Percentiles rank a stretch among this genome's conserved stretches.
These are phyloP conservation scores for Cartodere bifasciata DNA, from an alignment of 2,888 invertebrate species.

Conservation along the genomic window DNA sequence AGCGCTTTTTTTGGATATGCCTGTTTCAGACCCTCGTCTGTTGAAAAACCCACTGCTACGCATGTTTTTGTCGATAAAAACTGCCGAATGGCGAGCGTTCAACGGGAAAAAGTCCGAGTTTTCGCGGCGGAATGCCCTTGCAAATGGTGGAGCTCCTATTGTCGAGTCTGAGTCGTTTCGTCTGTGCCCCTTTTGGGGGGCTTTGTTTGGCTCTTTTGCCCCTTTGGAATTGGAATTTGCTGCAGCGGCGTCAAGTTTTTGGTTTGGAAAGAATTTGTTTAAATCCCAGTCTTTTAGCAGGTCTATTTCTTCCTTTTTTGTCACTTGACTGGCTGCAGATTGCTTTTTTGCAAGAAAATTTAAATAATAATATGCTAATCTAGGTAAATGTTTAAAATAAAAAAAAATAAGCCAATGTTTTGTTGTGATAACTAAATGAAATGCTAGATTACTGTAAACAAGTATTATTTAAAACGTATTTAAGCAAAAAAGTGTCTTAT, in stretches of 20 bases:
- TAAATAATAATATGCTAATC: no score
- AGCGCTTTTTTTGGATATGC: conserved; percentile 39
- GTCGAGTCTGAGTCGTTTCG: conserved; percentile 63
- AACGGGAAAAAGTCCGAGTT: conserved; percentile 75
- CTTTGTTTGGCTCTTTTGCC: conserved; percentile 17
- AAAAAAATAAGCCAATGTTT: no score
- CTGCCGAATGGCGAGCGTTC: conserved; percentile 64
- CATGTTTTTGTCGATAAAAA: conserved; percentile 40
- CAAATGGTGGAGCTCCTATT: conserved; percentile 53
- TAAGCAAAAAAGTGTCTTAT: no score
- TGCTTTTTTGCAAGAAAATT: no score
- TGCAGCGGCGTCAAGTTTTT: conserved; percentile 11
- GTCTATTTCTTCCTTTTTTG: conserved; percentile 40
- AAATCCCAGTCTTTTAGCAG: conserved; percentile 80
- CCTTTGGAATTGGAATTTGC: conserved; percentile 16
- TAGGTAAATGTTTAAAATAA: no score
- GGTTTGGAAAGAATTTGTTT: conserved; percentile 62
- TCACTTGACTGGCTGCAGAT: conserved; percentile 34
- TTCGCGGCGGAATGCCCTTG: conserved; percentile 68
- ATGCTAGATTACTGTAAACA: no score
- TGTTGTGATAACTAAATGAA: no score
- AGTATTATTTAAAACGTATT: no score
- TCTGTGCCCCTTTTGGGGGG: conserved; percentile 37
- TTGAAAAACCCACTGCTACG: conserved; percentile 60
- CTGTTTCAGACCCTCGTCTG: conserved; percentile 44